Evolutionary conservation across 2,113 vertebrate species (phyloP).

Genomic region (Stercorarius parasiticus): DNA sequence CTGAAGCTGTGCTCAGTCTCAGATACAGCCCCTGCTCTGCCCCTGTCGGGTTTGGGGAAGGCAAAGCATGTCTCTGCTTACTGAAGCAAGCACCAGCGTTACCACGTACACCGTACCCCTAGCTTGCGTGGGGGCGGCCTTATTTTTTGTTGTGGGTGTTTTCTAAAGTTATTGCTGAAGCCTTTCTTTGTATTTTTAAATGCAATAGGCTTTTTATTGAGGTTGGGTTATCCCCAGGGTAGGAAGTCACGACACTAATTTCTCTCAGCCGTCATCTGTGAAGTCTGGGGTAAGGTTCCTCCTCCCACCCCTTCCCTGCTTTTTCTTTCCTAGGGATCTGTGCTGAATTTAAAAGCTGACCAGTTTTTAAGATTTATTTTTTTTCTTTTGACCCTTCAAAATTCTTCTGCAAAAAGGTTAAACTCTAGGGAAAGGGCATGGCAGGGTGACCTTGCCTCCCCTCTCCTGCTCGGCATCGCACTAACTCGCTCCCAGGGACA

Average conservation of each 20-base stretch:
- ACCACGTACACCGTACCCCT: accelerated
- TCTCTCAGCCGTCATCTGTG: neutral
- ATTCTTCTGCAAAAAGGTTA: neutral
- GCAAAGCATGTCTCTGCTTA: neutral
- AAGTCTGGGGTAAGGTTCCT: neutral
- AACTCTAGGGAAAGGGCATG: neutral
- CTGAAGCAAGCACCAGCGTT: neutral
- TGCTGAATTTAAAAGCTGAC: neutral
- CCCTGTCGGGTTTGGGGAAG: neutral
- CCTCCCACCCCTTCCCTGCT: neutral
- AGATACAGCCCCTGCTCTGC: neutral
- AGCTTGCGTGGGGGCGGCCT: neutral
- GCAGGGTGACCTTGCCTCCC: neutral
- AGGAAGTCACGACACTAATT: neutral
- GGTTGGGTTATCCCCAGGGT: neutral
- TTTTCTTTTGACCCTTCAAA: neutral
- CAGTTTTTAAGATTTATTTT: neutral
- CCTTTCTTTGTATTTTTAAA: neutral
- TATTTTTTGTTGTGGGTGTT: neutral
- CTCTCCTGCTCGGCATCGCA: neutral
- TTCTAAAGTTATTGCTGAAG: neutral
- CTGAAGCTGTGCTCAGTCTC: neutral
- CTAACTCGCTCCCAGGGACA: neutral
- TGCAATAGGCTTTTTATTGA: neutral
- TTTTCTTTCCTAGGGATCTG: neutral